These are phyloP conservation scores for Hippotragus niger DNA, from an alignment of 2,113 vertebrate species.

Conservation along the genomic window DNA sequence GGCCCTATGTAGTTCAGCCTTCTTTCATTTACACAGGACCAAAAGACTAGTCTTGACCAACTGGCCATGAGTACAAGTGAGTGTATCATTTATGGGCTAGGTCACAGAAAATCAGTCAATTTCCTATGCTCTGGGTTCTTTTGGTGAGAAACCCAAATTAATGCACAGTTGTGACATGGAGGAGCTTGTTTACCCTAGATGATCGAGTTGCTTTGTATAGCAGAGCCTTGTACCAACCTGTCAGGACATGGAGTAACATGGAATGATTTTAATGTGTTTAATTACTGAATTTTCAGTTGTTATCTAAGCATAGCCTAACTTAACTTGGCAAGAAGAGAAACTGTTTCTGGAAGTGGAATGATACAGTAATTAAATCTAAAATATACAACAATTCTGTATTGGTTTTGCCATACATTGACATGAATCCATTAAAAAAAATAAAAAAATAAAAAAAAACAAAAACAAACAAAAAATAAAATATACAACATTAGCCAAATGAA, in stretches of 20 bases:
- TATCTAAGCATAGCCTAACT: background rate
- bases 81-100: background rate
- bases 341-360: background rate
- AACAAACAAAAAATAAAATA: background rate
- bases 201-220: background rate
- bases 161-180: background rate
- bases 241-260: background rate
- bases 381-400: background rate
- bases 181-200: background rate
- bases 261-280: background rate
- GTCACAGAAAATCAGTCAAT: background rate
- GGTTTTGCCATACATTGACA: too few species aligned
- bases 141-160: background rate
- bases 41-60: background rate
- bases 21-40: background rate
- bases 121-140: background rate
- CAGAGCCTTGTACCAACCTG: rapidly evolving
- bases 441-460: too few species aligned
- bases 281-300: background rate
- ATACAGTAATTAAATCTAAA: background rate
- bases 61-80: background rate
- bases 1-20: background rate
- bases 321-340: background rate
- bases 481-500: background rate
- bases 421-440: too few species aligned